Conservation (phyloP, 2,888 invertebrate species). For the Tromatobia lineatoria region DNA sequence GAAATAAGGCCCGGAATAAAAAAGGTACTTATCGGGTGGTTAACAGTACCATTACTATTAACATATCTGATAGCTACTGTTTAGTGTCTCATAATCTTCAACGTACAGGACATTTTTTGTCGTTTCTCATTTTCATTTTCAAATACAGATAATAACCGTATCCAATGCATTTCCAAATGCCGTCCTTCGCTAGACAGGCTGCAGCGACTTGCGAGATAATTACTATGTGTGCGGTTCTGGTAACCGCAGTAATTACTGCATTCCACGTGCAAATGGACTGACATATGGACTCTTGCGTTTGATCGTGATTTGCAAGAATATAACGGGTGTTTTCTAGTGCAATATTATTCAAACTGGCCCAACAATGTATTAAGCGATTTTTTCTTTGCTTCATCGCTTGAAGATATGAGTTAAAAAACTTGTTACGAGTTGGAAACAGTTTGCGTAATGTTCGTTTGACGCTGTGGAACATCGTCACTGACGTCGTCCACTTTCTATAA, state of each 20-base stretch:
- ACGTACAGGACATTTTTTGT: background rate
- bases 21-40: background rate
- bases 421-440: slow-evolving; percentile 1
- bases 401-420: slow-evolving; percentile 10
- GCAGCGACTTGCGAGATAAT: slow-evolving; percentile 37
- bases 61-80: background rate
- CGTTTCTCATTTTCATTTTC: background rate
- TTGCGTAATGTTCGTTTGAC: background rate
- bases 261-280: slow-evolving; percentile 23
- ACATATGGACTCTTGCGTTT: background rate
- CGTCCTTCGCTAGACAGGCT: slow-evolving; percentile 19
- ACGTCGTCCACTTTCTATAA: slow-evolving; percentile 32
- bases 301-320: slow-evolving; percentile 7
- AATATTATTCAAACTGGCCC: background rate
- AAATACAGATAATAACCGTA: background rate
- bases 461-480: background rate
- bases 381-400: background rate
- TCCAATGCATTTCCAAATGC: slow-evolving; percentile 16
- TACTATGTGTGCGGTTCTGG: slow-evolving; percentile 21
- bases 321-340: background rate
- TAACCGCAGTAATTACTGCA: slow-evolving; percentile 53
- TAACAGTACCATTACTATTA: background rate
- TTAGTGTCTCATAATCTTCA: background rate
- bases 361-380: background rate
- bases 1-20: background rate